Evolutionary conservation across 1,140 invertebrate species (phyloP), one percentile per base, ranked within the genome.

Genomic region (Drosophila murphyi): DNA sequence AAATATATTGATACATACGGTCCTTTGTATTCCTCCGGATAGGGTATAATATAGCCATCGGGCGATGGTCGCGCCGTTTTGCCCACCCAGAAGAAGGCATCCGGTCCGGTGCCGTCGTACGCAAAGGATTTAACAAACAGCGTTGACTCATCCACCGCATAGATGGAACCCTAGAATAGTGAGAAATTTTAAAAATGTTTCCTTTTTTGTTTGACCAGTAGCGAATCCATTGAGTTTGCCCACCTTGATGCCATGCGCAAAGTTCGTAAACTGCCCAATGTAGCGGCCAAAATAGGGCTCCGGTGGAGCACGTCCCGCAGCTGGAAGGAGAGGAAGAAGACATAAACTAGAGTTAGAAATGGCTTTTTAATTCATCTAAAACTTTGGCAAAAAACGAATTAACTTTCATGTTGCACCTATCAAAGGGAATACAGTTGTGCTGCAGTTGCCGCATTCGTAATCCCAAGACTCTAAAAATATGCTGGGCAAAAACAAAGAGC

Each of bases 71-170:
- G 93, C 0, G 94, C 93, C 2, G 95, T 95, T 82, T 96, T 96
- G 2, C 97, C 97, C 28, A 96, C 96, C 97, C 97, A 98, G 93
- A 98, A 98, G 93, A 95, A 97, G 3, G 96, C 96, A 91, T 96
- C 96, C 55, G 96, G 96, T 12, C 95, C 96, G 5, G 95, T 96
- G 37, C 97, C 97, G 85, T 98, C 97, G 86, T 98, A 98, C 3
- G 94, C 95, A 91, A 98, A 98, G 41, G 95, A 96, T 86, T 96
- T 96, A 68, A 98, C 96, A 93, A 96, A 98, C 61, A 98, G 94
- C 20, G 96, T 97, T 74, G 94, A 95, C 82, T 98, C 97, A 85
- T 98, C 97, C 2, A 98, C 96, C 0, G 96, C 97, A 92, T 97
- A 98, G 5, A 96, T 96, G 1, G 94, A 94, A 2, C 97, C 97